Evolutionary conservation across 35 echinoderm and acorn worm genomes (phyloP).

Genomic region (Anneissia japonica): DNA sequence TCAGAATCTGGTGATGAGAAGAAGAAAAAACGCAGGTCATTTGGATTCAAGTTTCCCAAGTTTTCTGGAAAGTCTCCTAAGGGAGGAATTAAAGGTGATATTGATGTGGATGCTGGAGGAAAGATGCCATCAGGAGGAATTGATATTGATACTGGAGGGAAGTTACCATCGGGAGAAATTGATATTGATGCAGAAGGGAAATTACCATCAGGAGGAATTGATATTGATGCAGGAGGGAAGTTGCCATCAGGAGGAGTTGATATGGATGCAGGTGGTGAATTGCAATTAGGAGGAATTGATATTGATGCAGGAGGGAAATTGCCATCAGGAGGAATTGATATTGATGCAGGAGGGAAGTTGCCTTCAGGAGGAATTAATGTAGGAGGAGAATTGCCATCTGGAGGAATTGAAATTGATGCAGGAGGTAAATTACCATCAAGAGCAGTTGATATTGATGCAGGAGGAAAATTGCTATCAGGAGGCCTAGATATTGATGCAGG

Average conservation of each 20-base stretch:
- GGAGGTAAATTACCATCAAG: neutral
- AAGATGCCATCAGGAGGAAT: conserved; percentile 18
- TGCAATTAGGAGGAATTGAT: conserved; percentile 10
- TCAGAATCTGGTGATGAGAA: conserved; percentile 26
- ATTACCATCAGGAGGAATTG: conserved; percentile 29
- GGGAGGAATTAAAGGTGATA: neutral
- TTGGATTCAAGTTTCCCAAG: neutral
- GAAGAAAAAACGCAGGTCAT: neutral
- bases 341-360: conserved; percentile 28
- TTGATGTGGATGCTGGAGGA: conserved; percentile 24
- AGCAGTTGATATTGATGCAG: conserved; percentile 20
- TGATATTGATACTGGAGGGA: conserved; percentile 33
- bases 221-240: conserved; percentile 13
- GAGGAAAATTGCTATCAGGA: conserved; percentile 27
- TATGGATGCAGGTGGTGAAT: conserved; percentile 31
- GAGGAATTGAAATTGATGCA: conserved; percentile 34
- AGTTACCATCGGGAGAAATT: conserved; percentile 27
- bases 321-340: conserved; percentile 19
- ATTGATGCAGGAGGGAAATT: neutral
- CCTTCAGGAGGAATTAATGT: conserved; percentile 35
- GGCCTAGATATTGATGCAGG: neutral
- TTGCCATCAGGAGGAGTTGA: neutral
- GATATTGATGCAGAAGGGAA: conserved; percentile 36
- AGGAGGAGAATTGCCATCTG: conserved; percentile 31
- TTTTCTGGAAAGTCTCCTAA: neutral